Evolutionary conservation across 2,113 vertebrate species (phyloP), one percentile per base, ranked within the genome.

Genomic region (Ariopsis seemanni): DNA sequence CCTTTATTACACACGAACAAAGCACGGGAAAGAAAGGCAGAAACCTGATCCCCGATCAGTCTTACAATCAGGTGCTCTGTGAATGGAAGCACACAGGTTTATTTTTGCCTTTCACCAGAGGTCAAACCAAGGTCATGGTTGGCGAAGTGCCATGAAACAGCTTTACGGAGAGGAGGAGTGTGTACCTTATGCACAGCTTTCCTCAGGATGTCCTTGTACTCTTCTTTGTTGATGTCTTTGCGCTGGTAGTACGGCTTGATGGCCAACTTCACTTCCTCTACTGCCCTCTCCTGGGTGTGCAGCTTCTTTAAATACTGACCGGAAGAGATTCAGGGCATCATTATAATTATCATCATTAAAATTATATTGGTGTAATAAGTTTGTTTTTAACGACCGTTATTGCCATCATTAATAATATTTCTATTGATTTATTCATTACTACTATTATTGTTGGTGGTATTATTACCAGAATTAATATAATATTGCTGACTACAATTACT

Each of bases 181-280:
- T 85, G 90, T 88, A 98, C 97, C 97, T 98, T 98, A 90, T 98
- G 97, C 85, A 98, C 97, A 3, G 97, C 97, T 92, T 98, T 98
- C 89, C 97, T 94, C 88, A 98, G 94, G 89, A 98, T 98, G 93
- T 98, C 97, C 89, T 98, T 98, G 92, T 98, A 98, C 30, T 98
- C 97, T 0, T 98, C 97, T 94, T 98, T 98, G 90, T 96, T 98
- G 92, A 98, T 98, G 92, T 98, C 97, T 91, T 98, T 98, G 86
- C 96, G 96, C 93, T 98, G 97, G 83, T 98, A 98, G 93, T 97
- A 98, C 0, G 97, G 97, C 89, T 98, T 98, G 90, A 98, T 98
- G 88, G 97, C 97, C 30, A 98, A 92, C 88, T 98, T 98, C 83
- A 98, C 97, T 93, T 98, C 97, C 92, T 98, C 97, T 83, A 98